These are phyloP conservation scores for Pagetopsis macropterus DNA, from an alignment of 2,797 vertebrate genomes.

Conservation along the genomic window DNA sequence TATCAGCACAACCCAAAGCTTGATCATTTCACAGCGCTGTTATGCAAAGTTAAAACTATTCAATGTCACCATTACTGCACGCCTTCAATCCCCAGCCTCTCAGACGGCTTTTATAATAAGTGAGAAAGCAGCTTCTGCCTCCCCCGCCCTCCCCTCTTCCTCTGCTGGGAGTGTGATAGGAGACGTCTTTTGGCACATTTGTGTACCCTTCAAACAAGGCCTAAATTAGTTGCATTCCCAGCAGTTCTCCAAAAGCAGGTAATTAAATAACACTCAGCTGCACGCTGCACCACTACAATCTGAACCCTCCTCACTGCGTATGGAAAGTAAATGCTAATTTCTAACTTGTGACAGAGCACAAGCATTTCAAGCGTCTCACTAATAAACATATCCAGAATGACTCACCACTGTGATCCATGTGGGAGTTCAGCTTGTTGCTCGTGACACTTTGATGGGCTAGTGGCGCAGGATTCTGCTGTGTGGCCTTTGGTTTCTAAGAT, in stretches of 20 bases:
- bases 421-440: constrained; percentile 5
- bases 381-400: constrained; percentile 18
- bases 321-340: constrained; percentile 4
- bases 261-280: constrained; percentile 62
- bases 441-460: constrained; percentile 1
- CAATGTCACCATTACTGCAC: constrained; percentile 25
- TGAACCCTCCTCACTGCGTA: constrained; percentile 21
- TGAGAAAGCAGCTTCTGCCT: constrained; percentile 38
- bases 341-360: constrained; percentile 11
- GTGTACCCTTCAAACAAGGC: constrained; percentile 73
- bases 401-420: constrained; percentile 18
- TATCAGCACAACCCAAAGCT: constrained; percentile 27
- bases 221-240: constrained; percentile 64
- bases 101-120: constrained; percentile 37
- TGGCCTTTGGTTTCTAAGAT: neutral
- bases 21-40: constrained; percentile 25
- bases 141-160: constrained; percentile 20
- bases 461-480: neutral
- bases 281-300: constrained; percentile 5
- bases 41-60: constrained; percentile 41
- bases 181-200: constrained; percentile 63
- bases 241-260: constrained; percentile 62
- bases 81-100: constrained; percentile 37
- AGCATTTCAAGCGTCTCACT: neutral
- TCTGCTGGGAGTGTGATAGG: constrained; percentile 55